A percentile compares a stretch with the other conserved stretches of the same genome.
phyloP scores from a whole-genome alignment of 2,888 invertebrate genomes.

The Ametastegia equiseti region DNA sequence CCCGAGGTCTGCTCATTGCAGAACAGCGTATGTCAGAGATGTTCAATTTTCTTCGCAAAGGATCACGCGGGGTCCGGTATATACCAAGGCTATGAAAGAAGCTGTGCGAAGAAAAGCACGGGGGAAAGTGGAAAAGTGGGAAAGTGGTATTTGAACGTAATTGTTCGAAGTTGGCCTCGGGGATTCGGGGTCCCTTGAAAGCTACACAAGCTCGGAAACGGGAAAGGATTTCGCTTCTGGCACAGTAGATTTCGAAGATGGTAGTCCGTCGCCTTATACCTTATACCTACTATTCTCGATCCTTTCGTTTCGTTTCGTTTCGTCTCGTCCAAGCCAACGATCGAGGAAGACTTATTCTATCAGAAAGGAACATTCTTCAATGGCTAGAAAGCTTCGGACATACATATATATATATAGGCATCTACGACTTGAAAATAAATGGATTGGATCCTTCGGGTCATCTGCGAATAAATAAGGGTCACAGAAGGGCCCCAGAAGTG shows the following conservation, averaged over 20 bases:
- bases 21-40: background rate
- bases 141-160: conserved; percentile 43
- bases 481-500: background rate
- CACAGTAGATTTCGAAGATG: background rate
- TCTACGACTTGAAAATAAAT: conserved; percentile 22
- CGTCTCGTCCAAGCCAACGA: background rate
- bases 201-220: background rate
- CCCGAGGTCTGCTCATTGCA: background rate
- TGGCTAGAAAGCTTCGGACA: background rate
- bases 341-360: conserved; percentile 20
- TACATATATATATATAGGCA: no score
- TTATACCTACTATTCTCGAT: no score
- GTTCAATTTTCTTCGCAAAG: background rate
- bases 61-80: background rate
- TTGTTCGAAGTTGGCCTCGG: conserved; percentile 24
- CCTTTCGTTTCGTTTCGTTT: no score
- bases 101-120: background rate
- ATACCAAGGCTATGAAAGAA: background rate
- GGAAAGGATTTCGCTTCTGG: background rate
- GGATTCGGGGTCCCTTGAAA: conserved; percentile 17
- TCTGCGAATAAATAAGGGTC: background rate
- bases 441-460: conserved; percentile 30
- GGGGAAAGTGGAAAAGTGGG: conserved; percentile 34
- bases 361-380: conserved; percentile 31
- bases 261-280: background rate